Conservation (phyloP, 2,797 vertebrate species). For the Hozukius guyotensis region DNA sequence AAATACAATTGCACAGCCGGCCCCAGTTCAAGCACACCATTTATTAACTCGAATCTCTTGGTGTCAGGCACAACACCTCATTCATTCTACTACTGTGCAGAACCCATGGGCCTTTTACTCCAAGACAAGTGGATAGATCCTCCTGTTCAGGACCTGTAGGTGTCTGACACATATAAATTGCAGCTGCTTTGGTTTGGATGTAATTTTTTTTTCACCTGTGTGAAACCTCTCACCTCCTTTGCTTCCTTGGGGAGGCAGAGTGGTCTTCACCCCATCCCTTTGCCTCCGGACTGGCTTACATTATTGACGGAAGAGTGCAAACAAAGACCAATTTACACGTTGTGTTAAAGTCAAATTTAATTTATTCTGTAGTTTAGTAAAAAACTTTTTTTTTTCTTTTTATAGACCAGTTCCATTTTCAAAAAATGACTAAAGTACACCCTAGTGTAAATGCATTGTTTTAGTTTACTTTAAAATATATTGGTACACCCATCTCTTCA, state of each 20-base stretch:
- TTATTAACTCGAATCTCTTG: conserved; percentile 72
- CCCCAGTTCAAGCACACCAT: conserved; percentile 66
- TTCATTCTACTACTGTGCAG: conserved; percentile 55
- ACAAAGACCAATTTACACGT: not conserved
- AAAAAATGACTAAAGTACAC: not conserved
- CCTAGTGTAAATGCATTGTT: not conserved
- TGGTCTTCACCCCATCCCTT: not conserved
- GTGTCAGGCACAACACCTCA: conserved; percentile 67
- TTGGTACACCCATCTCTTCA: not conserved
- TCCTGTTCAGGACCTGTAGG: conserved; percentile 47
- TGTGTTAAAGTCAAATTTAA: not conserved
- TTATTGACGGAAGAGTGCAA: not conserved
- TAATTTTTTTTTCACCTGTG: conserved; percentile 12
- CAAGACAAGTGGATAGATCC: conserved; percentile 64
- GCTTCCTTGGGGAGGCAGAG: not conserved
- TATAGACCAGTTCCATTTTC: not conserved
- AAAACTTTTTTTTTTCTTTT: not conserved
- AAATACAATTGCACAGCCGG: conserved; percentile 72
- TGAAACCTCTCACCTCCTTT: conserved; percentile 9
- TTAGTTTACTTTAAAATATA: not conserved
- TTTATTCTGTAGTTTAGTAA: not conserved
- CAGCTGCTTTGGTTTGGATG: conserved; percentile 43
- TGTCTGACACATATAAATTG: conserved; percentile 70
- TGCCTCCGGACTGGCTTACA: not conserved
- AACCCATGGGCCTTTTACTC: conserved; percentile 66